phyloP scores from a whole-genome alignment of 2,113 vertebrate genomes.

The Oryzias woworae region DNA sequence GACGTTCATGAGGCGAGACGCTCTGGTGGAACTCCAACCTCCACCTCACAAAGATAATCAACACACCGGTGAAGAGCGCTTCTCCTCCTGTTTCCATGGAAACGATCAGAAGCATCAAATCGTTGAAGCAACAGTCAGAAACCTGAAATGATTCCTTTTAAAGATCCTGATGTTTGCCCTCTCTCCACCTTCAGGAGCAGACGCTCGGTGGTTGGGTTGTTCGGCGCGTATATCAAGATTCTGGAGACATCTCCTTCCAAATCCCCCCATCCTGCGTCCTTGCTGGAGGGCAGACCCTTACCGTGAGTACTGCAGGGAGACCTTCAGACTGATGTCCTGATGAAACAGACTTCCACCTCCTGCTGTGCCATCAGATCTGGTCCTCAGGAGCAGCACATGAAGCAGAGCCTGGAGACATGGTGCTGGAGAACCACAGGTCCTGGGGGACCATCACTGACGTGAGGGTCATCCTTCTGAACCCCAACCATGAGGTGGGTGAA shows the following conservation, averaged over 20 bases:
- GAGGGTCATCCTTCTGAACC: conserved; percentile 75
- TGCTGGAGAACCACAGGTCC: conserved; percentile 77
- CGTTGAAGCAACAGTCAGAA: too few species aligned
- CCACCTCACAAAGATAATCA: too few species aligned
- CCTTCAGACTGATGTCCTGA: not conserved
- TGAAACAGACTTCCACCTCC: not conserved
- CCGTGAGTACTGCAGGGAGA: not conserved
- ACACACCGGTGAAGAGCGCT: not conserved
- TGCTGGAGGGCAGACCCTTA: conserved; percentile 65
- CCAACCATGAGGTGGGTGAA: conserved; percentile 71
- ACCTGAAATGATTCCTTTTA: not conserved
- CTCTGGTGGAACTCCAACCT: too few species aligned
- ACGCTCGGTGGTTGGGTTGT: conserved; percentile 79
- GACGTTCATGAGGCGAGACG: too few species aligned
- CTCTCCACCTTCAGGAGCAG: conserved; percentile 74
- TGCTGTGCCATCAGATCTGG: conserved; percentile 80
- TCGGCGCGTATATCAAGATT: conserved; percentile 56
- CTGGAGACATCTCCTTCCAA: conserved; percentile 73
- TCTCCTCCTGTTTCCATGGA: not conserved
- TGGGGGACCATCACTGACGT: conserved; percentile 75
- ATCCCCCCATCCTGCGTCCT: conserved; percentile 79
- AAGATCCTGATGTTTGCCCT: not conserved
- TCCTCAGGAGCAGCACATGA: conserved; percentile 71
- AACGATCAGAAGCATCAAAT: not conserved
- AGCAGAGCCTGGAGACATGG: conserved; percentile 71